Evolutionary conservation across 2,888 invertebrate species (phyloP), one percentile per base, ranked within the genome.

Genomic region (Hyposoter didymator): DNA sequence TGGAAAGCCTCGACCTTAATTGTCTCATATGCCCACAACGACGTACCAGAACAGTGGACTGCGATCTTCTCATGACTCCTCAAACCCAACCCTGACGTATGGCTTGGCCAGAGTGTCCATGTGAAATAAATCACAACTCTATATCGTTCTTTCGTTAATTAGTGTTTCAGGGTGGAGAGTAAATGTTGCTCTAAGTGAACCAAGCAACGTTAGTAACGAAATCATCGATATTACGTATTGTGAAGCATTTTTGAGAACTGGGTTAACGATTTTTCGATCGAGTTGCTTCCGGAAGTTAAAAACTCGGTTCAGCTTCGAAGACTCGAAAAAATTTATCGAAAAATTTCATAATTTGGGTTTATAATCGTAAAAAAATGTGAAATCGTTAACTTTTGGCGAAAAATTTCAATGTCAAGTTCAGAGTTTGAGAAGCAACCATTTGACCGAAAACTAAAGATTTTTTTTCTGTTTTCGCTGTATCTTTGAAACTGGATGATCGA

Each of bases 1-100:
- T 62, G 47, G 32, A 35, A 52, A 52, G 59, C 47, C 70, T 76
- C 72, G 85, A 82, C 79, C 76, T 85, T 76, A 85, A 85, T 85
- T 85, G 73, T 82, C 79, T 45, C 67, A 10, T 28, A 45, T 52
- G 47, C 52, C 19, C 47, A 28, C 64, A 74, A 76, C 22, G 72
- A 72, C 35, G 14, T 39, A 67, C 43, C 45, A 55, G 14, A 73
- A 47, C 59, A 22, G 35, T 55, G 32, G 32, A 59, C 47, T 39
- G 19, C 43, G 52, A 52, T 43, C 35, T 75, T 75, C 76, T 72
- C 74, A 82, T 47, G 76, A 62, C 10, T 66, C 72, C 59, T 67
- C 66, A 76, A 79, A 79, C 70, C 32, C 55, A 28, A 59, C 74
- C 52, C 64, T 59, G 32, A 47, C 12, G 74, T 49, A 72, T 12